These are phyloP conservation scores for Porites rus DNA, from an alignment of 92 coral and sea anemone genomes.

Conservation along the genomic window DNA sequence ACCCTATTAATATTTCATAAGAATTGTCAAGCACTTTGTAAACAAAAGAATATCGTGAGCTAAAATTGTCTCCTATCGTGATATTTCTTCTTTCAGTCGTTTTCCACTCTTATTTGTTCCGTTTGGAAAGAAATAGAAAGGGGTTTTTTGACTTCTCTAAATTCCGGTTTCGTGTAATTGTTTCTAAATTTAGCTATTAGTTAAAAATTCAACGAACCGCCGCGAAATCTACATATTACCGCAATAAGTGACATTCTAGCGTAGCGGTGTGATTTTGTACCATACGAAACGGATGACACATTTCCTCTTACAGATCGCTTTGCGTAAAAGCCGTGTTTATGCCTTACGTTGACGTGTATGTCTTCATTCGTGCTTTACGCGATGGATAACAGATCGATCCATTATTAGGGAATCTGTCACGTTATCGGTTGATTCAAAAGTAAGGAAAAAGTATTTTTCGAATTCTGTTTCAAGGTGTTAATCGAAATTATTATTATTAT, in stretches of 20 bases:
- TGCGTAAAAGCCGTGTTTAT: not conserved
- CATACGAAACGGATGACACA: not conserved
- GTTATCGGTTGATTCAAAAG: not conserved
- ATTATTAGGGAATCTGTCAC: not conserved
- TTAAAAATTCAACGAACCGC: not conserved
- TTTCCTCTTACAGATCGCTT: not conserved
- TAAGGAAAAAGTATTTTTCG: not conserved
- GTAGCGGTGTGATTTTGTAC: conserved; percentile 19
- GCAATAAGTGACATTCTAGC: not conserved
- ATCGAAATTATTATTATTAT: not conserved
- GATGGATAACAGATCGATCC: not conserved
- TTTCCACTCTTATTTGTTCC: not conserved
- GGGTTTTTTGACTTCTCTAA: not conserved
- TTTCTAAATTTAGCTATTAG: conserved; percentile 16
- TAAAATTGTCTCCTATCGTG: not conserved
- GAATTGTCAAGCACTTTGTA: not conserved
- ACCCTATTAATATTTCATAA: conserved; percentile 36
- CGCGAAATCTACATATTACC: not conserved
- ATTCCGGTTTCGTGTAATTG: too few species aligned
- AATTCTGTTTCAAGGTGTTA: not conserved
- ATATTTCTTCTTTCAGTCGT: not conserved
- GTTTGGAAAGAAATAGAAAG: not conserved
- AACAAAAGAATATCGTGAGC: conserved; percentile 16
- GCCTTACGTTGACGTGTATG: too few species aligned
- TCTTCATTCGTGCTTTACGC: not conserved